Evolutionary conservation across 2,797 vertebrate species (phyloP).

Genomic region (Rhodeus uyekii): DNA sequence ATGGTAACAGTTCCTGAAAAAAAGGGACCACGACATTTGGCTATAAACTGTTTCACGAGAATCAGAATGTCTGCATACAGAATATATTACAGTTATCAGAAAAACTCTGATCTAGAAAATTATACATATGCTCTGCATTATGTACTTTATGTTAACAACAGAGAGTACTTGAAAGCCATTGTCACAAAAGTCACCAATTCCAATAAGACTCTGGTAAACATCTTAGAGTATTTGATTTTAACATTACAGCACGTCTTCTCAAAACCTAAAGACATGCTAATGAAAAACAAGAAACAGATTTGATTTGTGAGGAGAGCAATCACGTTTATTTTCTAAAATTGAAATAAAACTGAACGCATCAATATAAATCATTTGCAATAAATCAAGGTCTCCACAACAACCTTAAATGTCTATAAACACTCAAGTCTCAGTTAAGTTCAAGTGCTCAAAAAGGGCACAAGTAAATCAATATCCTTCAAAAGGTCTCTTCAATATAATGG

Average conservation of each 20-base stretch:
- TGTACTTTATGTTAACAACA: not conserved
- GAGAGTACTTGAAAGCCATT: no score
- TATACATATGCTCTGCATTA: not conserved
- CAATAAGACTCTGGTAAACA: no score
- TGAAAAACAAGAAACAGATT: not conserved
- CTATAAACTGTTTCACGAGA: not conserved
- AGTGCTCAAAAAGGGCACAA: not conserved
- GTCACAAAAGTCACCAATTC: no score
- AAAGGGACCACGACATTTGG: not conserved
- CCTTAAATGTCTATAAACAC: not conserved
- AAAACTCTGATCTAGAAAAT: not conserved
- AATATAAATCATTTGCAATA: not conserved
- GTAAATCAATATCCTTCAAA: not conserved
- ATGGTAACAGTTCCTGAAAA: not conserved
- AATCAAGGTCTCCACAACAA: not conserved
- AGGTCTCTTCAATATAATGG: not conserved
- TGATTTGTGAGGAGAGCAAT: not conserved
- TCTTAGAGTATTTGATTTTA: no score
- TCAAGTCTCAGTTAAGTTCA: not conserved
- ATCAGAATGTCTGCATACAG: not conserved
- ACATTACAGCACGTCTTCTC: no score
- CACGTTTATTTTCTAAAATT: not conserved
- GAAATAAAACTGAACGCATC: not conserved
- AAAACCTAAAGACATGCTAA: not conserved
- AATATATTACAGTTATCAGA: not conserved